phyloP scores from a whole-genome alignment of 2,113 vertebrate genomes.

The Phyllostomus hastatus region DNA sequence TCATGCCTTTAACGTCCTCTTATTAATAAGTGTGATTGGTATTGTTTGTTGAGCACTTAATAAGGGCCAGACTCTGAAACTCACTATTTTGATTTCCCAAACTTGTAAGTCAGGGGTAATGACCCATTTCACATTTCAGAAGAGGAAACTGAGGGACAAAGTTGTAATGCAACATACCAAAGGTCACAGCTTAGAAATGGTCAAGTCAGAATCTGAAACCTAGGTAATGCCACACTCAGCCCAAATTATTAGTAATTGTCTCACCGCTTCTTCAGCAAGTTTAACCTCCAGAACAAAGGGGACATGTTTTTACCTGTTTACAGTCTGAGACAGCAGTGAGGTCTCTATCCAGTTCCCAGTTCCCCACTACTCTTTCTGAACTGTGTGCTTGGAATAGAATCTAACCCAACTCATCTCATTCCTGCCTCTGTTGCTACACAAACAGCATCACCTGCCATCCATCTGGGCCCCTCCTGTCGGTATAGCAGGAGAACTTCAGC shows the following conservation, averaged over 20 bases:
- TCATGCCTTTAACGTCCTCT: neutral
- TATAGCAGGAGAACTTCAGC: neutral
- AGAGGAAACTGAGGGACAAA: neutral
- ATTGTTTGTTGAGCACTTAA: neutral
- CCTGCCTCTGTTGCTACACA: neutral
- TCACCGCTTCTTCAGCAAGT: neutral
- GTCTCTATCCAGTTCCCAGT: neutral
- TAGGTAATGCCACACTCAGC: neutral
- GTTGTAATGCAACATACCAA: neutral
- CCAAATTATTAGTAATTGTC: neutral
- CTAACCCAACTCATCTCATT: neutral
- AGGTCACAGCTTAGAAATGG: neutral
- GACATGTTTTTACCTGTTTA: neutral
- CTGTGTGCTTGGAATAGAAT: slow-evolving; percentile 13
- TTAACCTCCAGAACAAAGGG: neutral
- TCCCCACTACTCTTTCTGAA: neutral
- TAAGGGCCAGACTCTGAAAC: neutral
- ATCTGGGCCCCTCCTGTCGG: neutral
- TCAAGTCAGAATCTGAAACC: neutral
- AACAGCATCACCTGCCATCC: neutral
- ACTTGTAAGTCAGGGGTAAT: neutral
- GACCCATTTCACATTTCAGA: neutral
- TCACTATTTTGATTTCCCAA: neutral
- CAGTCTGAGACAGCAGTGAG: neutral
- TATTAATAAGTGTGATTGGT: neutral